These are phyloP conservation scores for Pachyseris speciosa DNA, from an alignment of 64 coral and sea anemone genomes.

Conservation along the genomic window DNA sequence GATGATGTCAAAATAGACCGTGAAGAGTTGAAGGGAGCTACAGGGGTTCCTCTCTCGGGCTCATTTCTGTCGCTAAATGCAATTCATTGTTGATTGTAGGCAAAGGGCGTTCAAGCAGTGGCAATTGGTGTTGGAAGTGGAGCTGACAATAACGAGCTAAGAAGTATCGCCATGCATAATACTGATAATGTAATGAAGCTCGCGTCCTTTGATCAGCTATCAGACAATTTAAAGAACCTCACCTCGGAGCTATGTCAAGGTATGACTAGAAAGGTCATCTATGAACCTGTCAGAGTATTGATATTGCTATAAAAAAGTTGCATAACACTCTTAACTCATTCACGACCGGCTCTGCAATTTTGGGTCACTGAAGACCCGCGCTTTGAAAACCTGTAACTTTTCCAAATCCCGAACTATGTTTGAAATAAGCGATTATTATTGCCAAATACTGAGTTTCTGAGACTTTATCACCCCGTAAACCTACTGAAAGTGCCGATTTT, in stretches of 20 bases:
- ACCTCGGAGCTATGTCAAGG: slow-evolving; percentile 53
- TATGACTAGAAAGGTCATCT: neutral
- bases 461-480: too few relatives aligned
- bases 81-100: neutral
- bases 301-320: too few relatives aligned
- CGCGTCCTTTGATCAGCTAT: neutral
- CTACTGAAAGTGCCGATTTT: too few relatives aligned
- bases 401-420: too few relatives aligned
- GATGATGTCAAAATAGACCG: too few relatives aligned
- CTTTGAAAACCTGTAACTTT: too few relatives aligned
- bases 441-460: too few relatives aligned
- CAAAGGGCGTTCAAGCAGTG: slow-evolving; percentile 31
- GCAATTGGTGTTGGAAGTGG: slow-evolving; percentile 45
- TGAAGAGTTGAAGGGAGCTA: too few relatives aligned
- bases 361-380: too few relatives aligned
- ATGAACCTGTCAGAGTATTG: slow-evolving; percentile 2
- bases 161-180: slow-evolving; percentile 14
- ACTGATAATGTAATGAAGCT: slow-evolving; percentile 39
- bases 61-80: neutral
- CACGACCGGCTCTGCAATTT: too few relatives aligned
- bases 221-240: neutral
- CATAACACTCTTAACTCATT: too few relatives aligned
- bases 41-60: neutral
- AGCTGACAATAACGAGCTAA: slow-evolving; percentile 8
- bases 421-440: too few relatives aligned